Conservation (phyloP, 2,888 invertebrate species). For the Capitulum mitella region DNA sequence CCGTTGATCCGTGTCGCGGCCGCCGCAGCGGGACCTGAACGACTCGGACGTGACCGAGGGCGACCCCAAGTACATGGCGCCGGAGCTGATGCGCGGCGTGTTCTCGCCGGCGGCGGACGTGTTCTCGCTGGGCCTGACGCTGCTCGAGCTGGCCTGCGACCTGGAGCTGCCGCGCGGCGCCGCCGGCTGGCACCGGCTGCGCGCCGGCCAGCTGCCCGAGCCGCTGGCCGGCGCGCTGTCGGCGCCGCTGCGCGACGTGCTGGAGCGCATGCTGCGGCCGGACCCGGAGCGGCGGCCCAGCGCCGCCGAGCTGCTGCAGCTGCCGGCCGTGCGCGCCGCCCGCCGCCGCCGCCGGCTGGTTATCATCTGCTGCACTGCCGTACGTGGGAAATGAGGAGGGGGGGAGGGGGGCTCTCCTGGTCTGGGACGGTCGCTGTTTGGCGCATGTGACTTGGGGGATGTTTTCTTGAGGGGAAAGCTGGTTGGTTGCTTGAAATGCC, state of each 20-base stretch:
- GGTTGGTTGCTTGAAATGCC: too few species aligned
- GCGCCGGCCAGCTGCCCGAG: constrained; percentile 51
- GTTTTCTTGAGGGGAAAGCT: too few species aligned
- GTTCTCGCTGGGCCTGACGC: constrained; percentile 63
- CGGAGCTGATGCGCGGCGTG: constrained; percentile 57
- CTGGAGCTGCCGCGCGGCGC: constrained; percentile 62
- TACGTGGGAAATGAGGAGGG: too few species aligned
- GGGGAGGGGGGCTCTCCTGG: too few species aligned
- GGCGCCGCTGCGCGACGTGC: constrained; percentile 49
- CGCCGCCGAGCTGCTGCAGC: constrained; percentile 49
- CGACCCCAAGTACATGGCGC: constrained; percentile 66
- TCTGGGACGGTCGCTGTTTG: too few species aligned
- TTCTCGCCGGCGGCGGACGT: constrained; percentile 65
- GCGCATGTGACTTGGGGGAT: too few species aligned
- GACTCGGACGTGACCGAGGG: constrained; percentile 50
- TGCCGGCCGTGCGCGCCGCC: constrained; percentile 42
- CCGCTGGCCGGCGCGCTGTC: constrained; percentile 43
- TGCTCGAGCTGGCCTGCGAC: constrained; percentile 62
- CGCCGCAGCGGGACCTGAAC: background rate
- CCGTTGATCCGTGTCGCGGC: too few species aligned
- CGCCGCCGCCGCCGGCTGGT: background rate
- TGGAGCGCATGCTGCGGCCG: constrained; percentile 53
- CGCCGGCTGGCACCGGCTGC: constrained; percentile 58
- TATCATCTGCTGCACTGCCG: background rate
- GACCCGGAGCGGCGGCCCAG: constrained; percentile 50